These are phyloP conservation scores for Hirtodrosophila histrioides DNA, from an alignment of 2,888 invertebrate genomes.

Conservation along the genomic window DNA sequence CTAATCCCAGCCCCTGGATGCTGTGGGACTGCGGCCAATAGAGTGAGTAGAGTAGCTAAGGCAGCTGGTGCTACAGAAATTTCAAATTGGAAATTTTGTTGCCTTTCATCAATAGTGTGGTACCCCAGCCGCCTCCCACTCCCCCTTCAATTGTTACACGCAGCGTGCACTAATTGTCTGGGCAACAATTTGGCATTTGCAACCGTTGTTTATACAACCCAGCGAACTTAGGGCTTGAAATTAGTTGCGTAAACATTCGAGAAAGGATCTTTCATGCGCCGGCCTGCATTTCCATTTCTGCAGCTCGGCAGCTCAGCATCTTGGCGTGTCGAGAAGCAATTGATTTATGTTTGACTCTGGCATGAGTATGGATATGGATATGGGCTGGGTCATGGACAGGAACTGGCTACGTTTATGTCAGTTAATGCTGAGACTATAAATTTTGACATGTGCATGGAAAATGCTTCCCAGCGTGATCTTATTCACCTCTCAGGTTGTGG, in stretches of 20 bases:
- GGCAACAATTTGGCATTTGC: conserved; percentile 63
- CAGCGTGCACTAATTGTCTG: conserved; percentile 66
- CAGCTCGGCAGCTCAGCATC: conserved; percentile 2
- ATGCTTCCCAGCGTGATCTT: not conserved
- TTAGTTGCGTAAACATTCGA: conserved; percentile 57
- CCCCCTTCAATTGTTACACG: conserved; percentile 22
- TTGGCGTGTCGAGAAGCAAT: conserved; percentile 6
- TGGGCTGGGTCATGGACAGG: not conserved
- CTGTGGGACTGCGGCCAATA: no score
- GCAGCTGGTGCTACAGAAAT: conserved; percentile 33
- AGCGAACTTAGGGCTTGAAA: conserved; percentile 45
- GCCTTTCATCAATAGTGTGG: conserved; percentile 44
- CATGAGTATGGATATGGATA: not conserved
- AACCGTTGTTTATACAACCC: conserved; percentile 48
- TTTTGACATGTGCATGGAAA: conserved; percentile 14
- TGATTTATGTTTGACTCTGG: conserved; percentile 14
- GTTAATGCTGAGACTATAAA: conserved; percentile 7
- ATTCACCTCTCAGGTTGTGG: conserved; percentile 1
- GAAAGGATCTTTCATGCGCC: not conserved
- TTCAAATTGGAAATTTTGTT: conserved; percentile 57
- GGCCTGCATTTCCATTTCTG: conserved; percentile 18
- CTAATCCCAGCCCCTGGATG: conserved; percentile 2
- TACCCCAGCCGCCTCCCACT: not conserved
- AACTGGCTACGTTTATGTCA: not conserved
- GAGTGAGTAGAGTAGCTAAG: not conserved